Evolutionary conservation across 2,113 vertebrate species (phyloP).

Genomic region (Mungos mungo): DNA sequence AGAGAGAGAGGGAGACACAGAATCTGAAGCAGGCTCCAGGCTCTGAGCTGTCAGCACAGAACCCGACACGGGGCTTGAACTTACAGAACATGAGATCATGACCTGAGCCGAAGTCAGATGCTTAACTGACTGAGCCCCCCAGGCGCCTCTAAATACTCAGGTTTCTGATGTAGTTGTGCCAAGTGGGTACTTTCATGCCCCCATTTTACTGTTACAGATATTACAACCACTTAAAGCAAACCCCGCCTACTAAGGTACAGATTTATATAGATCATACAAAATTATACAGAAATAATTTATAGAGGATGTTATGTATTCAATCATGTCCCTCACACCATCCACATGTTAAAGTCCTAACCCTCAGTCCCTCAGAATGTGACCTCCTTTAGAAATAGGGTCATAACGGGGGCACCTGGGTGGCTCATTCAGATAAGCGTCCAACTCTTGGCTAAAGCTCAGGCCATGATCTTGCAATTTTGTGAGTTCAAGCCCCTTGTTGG

Average conservation of each 20-base stretch:
- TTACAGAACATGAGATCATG: no score
- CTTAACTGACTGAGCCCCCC: no score
- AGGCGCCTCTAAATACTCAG: no score
- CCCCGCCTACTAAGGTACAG: background rate
- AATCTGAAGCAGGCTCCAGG: no score
- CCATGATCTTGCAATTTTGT: background rate
- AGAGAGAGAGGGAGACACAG: no score
- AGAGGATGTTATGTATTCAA: background rate
- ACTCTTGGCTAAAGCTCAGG: background rate
- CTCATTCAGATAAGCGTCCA: background rate
- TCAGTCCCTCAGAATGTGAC: background rate
- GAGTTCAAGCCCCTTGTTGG: background rate
- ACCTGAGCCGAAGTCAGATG: no score
- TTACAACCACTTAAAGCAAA: background rate
- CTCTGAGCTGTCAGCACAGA: no score
- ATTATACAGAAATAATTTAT: background rate
- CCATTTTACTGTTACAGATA: background rate
- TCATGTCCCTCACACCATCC: background rate
- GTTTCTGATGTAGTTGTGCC: background rate
- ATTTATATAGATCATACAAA: background rate
- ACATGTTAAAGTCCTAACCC: background rate
- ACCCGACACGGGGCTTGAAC: no score
- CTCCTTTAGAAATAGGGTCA: no score
- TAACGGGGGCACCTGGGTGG: background rate
- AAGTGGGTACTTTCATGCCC: background rate